Conservation (phyloP, 2,888 invertebrate genomes). For the Zootermopsis nevadensis region DNA sequence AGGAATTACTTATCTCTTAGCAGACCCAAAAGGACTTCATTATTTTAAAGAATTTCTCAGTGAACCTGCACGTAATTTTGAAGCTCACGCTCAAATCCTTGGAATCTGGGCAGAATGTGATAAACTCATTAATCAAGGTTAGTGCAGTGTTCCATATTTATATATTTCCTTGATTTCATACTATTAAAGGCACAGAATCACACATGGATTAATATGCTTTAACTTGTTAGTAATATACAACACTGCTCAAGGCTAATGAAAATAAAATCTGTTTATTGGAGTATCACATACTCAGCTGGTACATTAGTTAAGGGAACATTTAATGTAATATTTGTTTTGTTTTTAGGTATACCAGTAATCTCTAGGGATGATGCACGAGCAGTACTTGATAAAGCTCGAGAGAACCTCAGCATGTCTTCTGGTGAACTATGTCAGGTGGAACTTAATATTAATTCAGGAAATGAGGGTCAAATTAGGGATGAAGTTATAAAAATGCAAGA, state of each 20-base stretch:
- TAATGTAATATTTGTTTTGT: background rate
- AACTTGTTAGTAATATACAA: background rate
- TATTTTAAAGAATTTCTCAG: conserved; percentile 4
- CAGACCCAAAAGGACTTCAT: conserved; percentile 10
- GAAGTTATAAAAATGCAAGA: background rate
- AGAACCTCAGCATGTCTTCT: background rate
- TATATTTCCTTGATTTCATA: background rate
- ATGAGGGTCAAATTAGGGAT: background rate
- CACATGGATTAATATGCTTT: background rate
- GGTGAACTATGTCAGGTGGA: background rate
- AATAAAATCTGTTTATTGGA: background rate
- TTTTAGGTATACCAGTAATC: background rate
- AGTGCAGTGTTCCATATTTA: background rate
- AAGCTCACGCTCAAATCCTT: background rate
- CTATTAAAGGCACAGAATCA: background rate
- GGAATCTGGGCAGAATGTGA: background rate
- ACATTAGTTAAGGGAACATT: background rate
- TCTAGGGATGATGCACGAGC: background rate
- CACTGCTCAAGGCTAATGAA: background rate
- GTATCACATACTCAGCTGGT: background rate
- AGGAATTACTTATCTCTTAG: background rate
- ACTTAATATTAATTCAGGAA: background rate
- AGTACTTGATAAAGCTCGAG: background rate
- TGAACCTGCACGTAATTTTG: background rate
- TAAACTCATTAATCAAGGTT: background rate